These are phyloP conservation scores for Melanotaenia boesemani DNA, from an alignment of 2,797 vertebrate genomes.

Conservation along the genomic window DNA sequence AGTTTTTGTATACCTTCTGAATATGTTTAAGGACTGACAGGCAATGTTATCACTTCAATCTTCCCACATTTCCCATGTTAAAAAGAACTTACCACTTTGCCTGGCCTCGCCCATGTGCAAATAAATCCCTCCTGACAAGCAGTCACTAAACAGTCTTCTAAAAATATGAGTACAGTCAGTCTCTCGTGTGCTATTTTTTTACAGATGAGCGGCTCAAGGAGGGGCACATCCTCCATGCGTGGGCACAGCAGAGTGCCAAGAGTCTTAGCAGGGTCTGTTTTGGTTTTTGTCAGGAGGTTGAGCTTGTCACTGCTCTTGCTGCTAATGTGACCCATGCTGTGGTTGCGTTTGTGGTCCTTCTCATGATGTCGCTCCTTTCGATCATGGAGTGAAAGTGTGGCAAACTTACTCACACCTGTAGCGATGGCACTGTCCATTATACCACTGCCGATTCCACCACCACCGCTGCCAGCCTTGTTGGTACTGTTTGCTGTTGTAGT, in stretches of 20 bases:
- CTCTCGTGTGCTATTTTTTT: conserved; percentile 99
- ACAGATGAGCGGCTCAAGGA: conserved; percentile 98
- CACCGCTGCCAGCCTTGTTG: conserved; percentile 84
- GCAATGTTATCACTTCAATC: conserved; percentile 31
- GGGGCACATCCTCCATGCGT: conserved; percentile 97
- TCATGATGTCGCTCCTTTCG: conserved; percentile 94
- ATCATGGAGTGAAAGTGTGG: conserved; percentile 95
- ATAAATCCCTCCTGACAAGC: conserved; percentile 99
- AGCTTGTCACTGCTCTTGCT: conserved; percentile 99
- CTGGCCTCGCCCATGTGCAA: conserved; percentile 99
- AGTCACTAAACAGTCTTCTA: conserved; percentile 99
- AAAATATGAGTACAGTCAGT: conserved; percentile 98
- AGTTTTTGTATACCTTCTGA: conserved; percentile 41
- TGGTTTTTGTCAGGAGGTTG: conserved; percentile 92
- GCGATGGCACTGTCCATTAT: conserved; percentile 91
- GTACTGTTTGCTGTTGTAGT: conserved; percentile 86
- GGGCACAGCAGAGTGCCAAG: conserved; percentile 95
- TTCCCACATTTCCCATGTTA: conserved; percentile 68
- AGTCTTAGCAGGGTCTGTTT: conserved; percentile 89
- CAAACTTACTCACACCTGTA: conserved; percentile 95
- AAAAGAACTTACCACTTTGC: conserved; percentile 97
- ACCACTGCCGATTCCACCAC: conserved; percentile 64
- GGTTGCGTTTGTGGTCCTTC: conserved; percentile 98
- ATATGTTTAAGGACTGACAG: conserved; percentile 35
- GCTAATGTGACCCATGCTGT: conserved; percentile 98